phyloP scores from a whole-genome alignment of 1,140 invertebrate genomes.

The Bombus pyrosoma region DNA sequence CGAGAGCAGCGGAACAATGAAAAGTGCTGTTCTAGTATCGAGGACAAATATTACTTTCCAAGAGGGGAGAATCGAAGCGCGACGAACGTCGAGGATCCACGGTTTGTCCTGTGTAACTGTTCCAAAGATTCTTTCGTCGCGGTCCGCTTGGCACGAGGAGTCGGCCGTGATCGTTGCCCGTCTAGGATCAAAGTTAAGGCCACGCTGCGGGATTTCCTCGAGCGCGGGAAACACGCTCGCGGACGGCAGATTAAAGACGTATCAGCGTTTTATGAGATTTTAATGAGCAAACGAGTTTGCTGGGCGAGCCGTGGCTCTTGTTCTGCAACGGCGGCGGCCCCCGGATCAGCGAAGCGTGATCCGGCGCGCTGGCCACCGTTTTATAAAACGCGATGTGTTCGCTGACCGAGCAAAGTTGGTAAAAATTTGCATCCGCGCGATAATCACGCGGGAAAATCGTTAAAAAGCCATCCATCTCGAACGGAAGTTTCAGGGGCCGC shows the following conservation, averaged over 20 bases:
- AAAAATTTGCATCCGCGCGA: constrained; percentile 27
- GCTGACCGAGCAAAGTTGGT: neutral
- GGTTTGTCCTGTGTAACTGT: constrained; percentile 55
- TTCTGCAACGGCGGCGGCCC: neutral
- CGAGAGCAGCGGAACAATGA: constrained; percentile 5
- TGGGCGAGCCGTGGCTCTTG: neutral
- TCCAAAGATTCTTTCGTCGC: constrained; percentile 60
- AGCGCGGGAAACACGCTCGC: constrained; percentile 18
- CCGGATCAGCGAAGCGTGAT: constrained; percentile 19
- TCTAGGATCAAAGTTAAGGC: constrained; percentile 55
- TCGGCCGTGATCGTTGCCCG: constrained; percentile 33
- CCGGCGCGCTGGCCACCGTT: neutral
- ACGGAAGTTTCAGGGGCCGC: neutral
- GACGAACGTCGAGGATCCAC: neutral
- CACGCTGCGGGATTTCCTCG: constrained; percentile 50
- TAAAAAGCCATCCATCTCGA: constrained; percentile 34
- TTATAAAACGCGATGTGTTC: neutral
- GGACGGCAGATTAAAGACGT: constrained; percentile 38
- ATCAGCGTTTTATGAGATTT: constrained; percentile 53
- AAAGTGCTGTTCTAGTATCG: constrained; percentile 7
- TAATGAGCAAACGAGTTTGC: constrained; percentile 56
- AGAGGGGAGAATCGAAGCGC: constrained; percentile 6
- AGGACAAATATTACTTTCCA: constrained; percentile 7
- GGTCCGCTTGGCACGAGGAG: constrained; percentile 53
- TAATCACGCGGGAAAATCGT: constrained; percentile 22